Evolutionary conservation across 2,888 invertebrate species (phyloP), one percentile per base, ranked within the genome.

Genomic region (Acleris holmiana): DNA sequence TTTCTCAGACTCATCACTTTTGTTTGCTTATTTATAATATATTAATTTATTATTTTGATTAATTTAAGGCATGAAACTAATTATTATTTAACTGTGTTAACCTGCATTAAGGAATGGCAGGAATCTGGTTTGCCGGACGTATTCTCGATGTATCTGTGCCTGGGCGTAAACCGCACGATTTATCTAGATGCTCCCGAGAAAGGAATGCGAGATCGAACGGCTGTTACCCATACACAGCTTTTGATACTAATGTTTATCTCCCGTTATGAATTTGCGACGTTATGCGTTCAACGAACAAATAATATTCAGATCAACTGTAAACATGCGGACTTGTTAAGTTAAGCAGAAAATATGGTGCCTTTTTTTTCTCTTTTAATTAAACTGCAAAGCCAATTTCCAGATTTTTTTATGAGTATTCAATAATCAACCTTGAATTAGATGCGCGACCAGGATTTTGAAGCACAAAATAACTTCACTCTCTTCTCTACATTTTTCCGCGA

Each of bases 111-210:
- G 48, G 58, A 64, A 64, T 64, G 58, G 47, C 44, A 50, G 60
- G 65, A 65, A 65, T 65, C 65, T 50, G 65, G 65, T 55, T 50
- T 44, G 54, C 49, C 60, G 65, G 64, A 64, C 47, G 58, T 57
- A 56, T 25, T 56, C 56, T 50, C 61, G 55, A 49, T 40, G 61
- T 48, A 35, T 54, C 46, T 55, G 56, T 21, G 56, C 47, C 44
- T 29, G 64, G 57, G 63, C 57, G 63, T 59, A 44, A 49, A 54
- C 62, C 25, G n/a, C 25, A 25, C 49, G 65, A 65, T 65, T 60
- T 65, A 63, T 62, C 40, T 49, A 49, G 55, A 46, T 50, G 65
- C 55, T 65, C 35, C 59, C 44, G 54, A 4, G 55, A n/a, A 13
- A 60, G 65, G 65, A 60, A 65, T 65, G 65, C 60, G 65, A 64